Percentiles rank a stretch among this genome's conserved stretches.
Conservation (phyloP, 2,888 invertebrate genomes). For the Crematogaster levior region DNA sequence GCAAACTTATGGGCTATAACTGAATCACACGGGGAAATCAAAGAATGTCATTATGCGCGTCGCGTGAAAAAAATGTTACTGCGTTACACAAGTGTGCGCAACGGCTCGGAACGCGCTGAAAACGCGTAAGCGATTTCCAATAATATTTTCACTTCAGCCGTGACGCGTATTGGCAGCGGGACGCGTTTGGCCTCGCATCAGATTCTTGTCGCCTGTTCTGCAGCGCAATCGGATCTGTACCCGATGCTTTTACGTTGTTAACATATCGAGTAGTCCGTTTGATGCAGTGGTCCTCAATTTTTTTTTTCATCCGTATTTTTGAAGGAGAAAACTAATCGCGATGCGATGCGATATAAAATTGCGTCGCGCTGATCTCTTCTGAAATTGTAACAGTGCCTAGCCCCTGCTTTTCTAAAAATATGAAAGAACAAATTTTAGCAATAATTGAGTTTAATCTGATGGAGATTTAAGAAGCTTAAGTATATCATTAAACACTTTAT, state of each 20-base stretch:
- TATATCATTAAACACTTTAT: background rate
- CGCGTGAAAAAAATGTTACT: slow-evolving; percentile 26
- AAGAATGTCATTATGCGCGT: slow-evolving; percentile 44
- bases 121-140: slow-evolving; percentile 54
- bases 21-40: slow-evolving; percentile 40
- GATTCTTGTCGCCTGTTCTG: slow-evolving; percentile 32
- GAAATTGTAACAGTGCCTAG: background rate
- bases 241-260: slow-evolving; percentile 45
- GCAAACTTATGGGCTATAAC: background rate
- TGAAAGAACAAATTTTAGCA: background rate
- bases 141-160: slow-evolving; percentile 51
- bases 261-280: slow-evolving; percentile 24
- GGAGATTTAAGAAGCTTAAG: background rate
- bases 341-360: background rate
- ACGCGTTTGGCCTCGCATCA: slow-evolving; percentile 50
- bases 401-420: background rate
- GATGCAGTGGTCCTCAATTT: background rate
- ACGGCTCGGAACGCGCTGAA: slow-evolving; percentile 29
- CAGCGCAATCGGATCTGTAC: slow-evolving; percentile 45
- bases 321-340: background rate
- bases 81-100: slow-evolving; percentile 31
- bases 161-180: slow-evolving; percentile 52
- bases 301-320: background rate
- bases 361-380: background rate
- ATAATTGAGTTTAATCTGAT: background rate